These are phyloP conservation scores for Limenitis camilla DNA, from an alignment of 2,888 invertebrate genomes.

Conservation along the genomic window DNA sequence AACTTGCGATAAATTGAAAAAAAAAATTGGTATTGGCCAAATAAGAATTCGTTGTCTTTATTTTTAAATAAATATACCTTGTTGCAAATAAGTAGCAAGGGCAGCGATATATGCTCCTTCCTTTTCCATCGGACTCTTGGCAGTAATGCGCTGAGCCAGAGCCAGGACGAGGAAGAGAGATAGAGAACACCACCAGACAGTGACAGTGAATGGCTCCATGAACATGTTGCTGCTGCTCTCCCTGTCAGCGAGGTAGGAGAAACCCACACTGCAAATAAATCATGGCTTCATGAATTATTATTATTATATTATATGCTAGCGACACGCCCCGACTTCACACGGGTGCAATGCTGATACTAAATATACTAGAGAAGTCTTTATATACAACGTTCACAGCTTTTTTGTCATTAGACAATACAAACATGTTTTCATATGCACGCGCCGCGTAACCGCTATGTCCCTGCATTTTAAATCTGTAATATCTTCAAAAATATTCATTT, in stretches of 20 bases:
- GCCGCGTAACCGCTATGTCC: too few relatives aligned
- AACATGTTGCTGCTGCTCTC: constrained; percentile 62
- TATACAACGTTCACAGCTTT: too few relatives aligned
- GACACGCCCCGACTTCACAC: too few relatives aligned
- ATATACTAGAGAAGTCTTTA: too few relatives aligned
- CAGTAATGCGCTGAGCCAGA: constrained; percentile 40
- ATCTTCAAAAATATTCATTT: too few relatives aligned
- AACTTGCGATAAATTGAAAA: neutral
- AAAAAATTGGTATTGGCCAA: too few relatives aligned
- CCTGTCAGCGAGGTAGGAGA: constrained; percentile 56
- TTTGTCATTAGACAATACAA: too few relatives aligned
- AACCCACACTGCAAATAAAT: constrained; percentile 60
- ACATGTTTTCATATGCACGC: too few relatives aligned
- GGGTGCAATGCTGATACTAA: too few relatives aligned
- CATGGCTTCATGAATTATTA: too few relatives aligned
- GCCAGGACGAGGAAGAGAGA: constrained; percentile 39
- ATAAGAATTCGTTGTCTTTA: neutral
- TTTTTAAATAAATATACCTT: constrained; percentile 38
- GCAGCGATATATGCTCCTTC: constrained; percentile 50
- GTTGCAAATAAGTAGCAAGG: constrained; percentile 55
- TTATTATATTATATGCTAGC: too few relatives aligned
- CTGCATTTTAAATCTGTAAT: too few relatives aligned
- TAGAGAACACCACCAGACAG: constrained; percentile 49
- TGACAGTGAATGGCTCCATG: constrained; percentile 48
- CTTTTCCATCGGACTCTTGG: constrained; percentile 40